Evolutionary conservation across 53 echinoderm and acorn worm genomes (phyloP).

Genomic region (Henricia sp.): DNA sequence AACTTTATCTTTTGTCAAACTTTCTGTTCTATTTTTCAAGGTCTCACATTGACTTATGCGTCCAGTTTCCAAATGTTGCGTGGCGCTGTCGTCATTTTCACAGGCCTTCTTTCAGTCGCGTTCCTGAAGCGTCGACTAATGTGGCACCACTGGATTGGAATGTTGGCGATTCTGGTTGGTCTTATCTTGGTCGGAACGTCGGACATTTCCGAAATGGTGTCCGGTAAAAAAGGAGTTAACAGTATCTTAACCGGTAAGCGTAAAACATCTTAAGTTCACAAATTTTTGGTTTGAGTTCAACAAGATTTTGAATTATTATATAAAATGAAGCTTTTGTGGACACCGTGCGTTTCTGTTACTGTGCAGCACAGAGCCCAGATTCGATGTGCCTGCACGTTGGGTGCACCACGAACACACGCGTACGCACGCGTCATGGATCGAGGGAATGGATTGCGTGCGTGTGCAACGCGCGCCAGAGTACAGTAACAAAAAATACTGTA

Average conservation of each 20-base stretch:
- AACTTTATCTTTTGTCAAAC: background rate
- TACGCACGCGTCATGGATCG: no score
- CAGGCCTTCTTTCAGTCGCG: slow-evolving; percentile 83
- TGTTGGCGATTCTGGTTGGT: slow-evolving; percentile 67
- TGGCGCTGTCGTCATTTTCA: slow-evolving; percentile 83
- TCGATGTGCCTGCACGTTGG: no score
- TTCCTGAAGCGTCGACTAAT: slow-evolving; percentile 65
- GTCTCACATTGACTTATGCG: slow-evolving; percentile 72
- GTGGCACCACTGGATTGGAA: slow-evolving; percentile 73
- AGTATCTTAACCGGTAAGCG: slow-evolving; percentile 48
- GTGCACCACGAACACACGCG: no score
- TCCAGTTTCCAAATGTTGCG: slow-evolving; percentile 88
- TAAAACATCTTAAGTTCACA: no score
- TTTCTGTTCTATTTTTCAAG: slow-evolving; percentile 11
- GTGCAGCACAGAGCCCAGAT: no score
- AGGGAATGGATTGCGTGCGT: no score
- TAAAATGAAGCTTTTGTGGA: no score
- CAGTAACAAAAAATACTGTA: no score
- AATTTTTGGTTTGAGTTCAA: no score
- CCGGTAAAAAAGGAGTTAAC: slow-evolving; percentile 10
- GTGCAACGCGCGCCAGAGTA: no score
- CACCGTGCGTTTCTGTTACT: no score
- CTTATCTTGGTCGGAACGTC: slow-evolving; percentile 72
- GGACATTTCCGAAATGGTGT: slow-evolving; percentile 43
- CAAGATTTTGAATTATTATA: no score